Base-by-base conservation (phyloP, 2,888 invertebrate genomes). In the Caenorhabditis sulstoni region DNA sequence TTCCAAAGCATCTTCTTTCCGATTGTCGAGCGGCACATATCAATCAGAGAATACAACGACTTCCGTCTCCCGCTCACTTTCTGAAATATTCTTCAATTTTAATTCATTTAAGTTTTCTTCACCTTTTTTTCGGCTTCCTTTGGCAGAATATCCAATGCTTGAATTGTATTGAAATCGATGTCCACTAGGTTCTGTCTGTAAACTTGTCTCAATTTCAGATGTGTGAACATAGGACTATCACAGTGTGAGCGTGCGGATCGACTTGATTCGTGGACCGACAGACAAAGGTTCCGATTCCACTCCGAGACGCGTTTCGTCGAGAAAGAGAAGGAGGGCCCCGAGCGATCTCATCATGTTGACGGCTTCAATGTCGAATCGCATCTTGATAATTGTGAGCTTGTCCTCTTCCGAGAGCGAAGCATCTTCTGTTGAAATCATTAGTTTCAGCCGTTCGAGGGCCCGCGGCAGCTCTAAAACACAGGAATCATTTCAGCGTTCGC, bases 91-190 rank as follows among this genome's bases (percentile, higher is more conserved):
- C 14, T 23, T 23, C n/a, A 14, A 8, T 1, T 12, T 12, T 20
- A 7, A 9, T 37, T 7, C 0, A 14, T n/a, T 7, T 4, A n/a
- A n/a, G 4, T 29, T 7, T 29, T 7, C 29, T 14, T 12, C 35
- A 78, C 71, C 45, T 59, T 73, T 23, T 47, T 74, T 45, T 71
- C 73, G n/a, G 29, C 50, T 58, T 76, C 75, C 64, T 58, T 79
- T 35, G 74, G 66, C 90, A 95, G 94, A 81, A 96, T 94, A 90
- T 95, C 94, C 47, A 96, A 91, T 0, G 94, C 94, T 71, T 93
- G 93, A 82, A 82, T 81, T 0, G 90, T 88, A 20, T 67, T 73
- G 22, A 52, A 70, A 58, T 89, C 89, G 18, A 89, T 85, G 29
- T 88, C 88, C 12, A 89, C 82, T 35, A 86, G 77, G 11, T 86